Evolutionary conservation across 2,113 vertebrate species (phyloP).

Genomic region (Crotalus viridis): DNA sequence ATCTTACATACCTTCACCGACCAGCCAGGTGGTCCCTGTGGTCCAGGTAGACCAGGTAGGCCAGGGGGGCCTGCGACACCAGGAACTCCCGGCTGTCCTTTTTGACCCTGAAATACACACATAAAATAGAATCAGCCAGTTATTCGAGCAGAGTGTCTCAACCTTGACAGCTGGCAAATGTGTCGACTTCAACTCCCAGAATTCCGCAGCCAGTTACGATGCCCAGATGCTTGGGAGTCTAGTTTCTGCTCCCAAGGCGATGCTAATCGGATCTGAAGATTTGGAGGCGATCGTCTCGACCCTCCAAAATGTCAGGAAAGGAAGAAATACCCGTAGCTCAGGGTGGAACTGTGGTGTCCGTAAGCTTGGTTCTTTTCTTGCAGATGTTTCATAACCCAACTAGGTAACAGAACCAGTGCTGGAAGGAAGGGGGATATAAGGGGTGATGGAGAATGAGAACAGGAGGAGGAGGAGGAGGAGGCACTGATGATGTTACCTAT

Average conservation of each 20-base stretch:
- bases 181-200: neutral
- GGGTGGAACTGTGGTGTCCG: neutral
- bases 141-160: neutral
- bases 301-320: too few species aligned
- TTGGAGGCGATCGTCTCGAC: too few species aligned
- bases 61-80: slow-evolving; percentile 76
- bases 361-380: too few species aligned
- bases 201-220: neutral
- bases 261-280: too few species aligned
- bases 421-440: too few species aligned
- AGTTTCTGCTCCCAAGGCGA: too few species aligned
- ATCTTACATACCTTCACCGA: slow-evolving; percentile 78
- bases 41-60: slow-evolving; percentile 73
- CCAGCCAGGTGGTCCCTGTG: slow-evolving; percentile 72
- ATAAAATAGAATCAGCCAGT: neutral
- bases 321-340: too few species aligned
- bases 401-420: too few species aligned
- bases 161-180: neutral
- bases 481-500: too few species aligned
- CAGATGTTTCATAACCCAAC: too few species aligned
- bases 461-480: too few species aligned
- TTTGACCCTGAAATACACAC: slow-evolving; percentile 62
- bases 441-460: too few species aligned
- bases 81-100: slow-evolving; percentile 67
- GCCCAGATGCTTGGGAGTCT: neutral